These are phyloP conservation scores for Drosophila mettleri DNA, from an alignment of 2,888 invertebrate species.

Conservation along the genomic window DNA sequence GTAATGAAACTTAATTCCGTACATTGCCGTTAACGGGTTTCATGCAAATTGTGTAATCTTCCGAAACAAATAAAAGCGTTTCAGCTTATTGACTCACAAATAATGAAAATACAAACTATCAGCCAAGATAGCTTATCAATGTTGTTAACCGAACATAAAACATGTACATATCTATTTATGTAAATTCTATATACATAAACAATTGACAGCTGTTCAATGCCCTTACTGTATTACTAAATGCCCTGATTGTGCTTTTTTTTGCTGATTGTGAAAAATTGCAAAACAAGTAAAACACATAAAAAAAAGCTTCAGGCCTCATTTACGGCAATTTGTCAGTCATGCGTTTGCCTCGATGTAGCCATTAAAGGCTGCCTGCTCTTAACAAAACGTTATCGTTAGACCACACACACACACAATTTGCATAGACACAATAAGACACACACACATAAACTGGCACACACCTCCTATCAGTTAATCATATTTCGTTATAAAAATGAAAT, in stretches of 20 bases:
- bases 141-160: slow-evolving; percentile 6
- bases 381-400: slow-evolving; percentile 26
- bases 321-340: slow-evolving; percentile 31
- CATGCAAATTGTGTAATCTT: slow-evolving; percentile 29
- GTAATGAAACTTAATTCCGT: slow-evolving; percentile 20
- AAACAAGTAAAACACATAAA: background rate
- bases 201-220: slow-evolving; percentile 5
- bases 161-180: background rate
- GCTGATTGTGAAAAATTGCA: slow-evolving; percentile 9
- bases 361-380: background rate
- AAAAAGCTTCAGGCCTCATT: background rate
- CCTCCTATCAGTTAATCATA: slow-evolving; percentile 33
- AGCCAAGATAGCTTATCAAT: slow-evolving; percentile 18
- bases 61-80: background rate
- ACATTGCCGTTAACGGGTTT: slow-evolving; percentile 13
- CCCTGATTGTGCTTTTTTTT: background rate
- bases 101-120: slow-evolving; percentile 6
- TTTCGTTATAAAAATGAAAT: slow-evolving; percentile 12
- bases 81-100: slow-evolving; percentile 4
- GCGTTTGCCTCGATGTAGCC: background rate
- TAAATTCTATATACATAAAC: background rate
- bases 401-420: background rate
- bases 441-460: background rate
- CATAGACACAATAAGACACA: background rate
- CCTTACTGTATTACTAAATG: background rate